phyloP scores from a whole-genome alignment of 2,888 invertebrate genomes.

The Cheilosia variabilis region DNA sequence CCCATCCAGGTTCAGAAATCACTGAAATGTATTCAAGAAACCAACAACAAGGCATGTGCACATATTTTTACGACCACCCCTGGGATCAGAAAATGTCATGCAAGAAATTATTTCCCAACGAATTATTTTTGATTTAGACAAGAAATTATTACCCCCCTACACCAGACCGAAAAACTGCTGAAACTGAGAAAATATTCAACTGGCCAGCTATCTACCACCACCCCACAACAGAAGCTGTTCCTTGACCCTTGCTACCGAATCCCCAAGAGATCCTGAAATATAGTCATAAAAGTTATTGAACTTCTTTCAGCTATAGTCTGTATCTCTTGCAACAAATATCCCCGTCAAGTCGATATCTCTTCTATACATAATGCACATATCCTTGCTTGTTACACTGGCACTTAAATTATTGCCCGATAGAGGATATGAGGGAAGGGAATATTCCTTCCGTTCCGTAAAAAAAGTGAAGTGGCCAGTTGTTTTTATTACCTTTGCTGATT shows the following conservation, averaged over 20 bases:
- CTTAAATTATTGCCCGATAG: slow-evolving; percentile 70
- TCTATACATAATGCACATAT: slow-evolving; percentile 48
- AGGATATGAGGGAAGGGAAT: slow-evolving; percentile 52
- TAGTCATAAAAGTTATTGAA: slow-evolving; percentile 79
- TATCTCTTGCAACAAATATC: slow-evolving; percentile 52
- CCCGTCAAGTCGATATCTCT: slow-evolving; percentile 55
- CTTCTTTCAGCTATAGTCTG: slow-evolving; percentile 58
- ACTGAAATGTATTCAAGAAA: slow-evolving; percentile 2
- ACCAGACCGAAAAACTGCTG: slow-evolving; percentile 55
- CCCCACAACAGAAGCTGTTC: slow-evolving; percentile 18
- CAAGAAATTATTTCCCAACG: slow-evolving; percentile 67
- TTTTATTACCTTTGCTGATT: slow-evolving; percentile 82
- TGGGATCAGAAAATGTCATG: slow-evolving; percentile 66
- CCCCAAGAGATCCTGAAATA: slow-evolving; percentile 75
- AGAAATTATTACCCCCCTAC: slow-evolving; percentile 53
- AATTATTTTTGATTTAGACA: slow-evolving; percentile 73
- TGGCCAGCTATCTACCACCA: not conserved
- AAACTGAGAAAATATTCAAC: slow-evolving; percentile 62
- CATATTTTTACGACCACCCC: slow-evolving; percentile 57
- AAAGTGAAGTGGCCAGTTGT: slow-evolving; percentile 80
- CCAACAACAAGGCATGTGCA: slow-evolving; percentile 31
- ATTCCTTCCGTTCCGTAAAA: slow-evolving; percentile 46
- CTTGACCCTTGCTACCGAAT: slow-evolving; percentile 63
- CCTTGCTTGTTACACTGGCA: slow-evolving; percentile 42
- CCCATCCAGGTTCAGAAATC: not conserved